Percentiles rank a stretch among this genome's conserved stretches.
Evolutionary conservation across 2,888 invertebrate species (phyloP).

Genomic region (Melieria picta): DNA sequence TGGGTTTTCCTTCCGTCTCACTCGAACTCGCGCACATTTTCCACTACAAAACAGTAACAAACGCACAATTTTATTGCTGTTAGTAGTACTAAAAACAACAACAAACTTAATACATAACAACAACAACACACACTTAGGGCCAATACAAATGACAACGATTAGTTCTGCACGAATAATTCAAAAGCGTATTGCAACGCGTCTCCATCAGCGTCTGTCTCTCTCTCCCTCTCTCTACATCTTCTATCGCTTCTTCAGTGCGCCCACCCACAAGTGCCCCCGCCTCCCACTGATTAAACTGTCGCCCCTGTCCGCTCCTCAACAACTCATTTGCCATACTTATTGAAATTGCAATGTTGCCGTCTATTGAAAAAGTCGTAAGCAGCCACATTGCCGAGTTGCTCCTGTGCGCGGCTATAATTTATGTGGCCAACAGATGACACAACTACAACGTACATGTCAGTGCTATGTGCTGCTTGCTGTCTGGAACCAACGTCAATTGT

Average conservation of each 20-base stretch:
- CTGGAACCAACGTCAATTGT: not conserved
- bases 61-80: slow-evolving; percentile 17
- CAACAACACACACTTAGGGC: slow-evolving; percentile 4
- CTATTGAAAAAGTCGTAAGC: not conserved
- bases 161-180: slow-evolving; percentile 49
- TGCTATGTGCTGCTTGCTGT: slow-evolving; percentile 2
- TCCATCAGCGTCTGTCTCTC: not conserved
- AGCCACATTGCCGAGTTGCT: not conserved
- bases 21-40: not conserved
- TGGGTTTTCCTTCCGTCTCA: no score
- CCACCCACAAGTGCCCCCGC: no score
- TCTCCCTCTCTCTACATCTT: no score
- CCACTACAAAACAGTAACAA: not conserved
- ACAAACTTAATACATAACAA: not conserved
- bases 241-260: no score
- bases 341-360: not conserved
- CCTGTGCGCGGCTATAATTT: slow-evolving; percentile 14
- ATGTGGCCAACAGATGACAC: slow-evolving; percentile 25
- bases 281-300: not conserved
- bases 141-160: slow-evolving; percentile 46
- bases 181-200: slow-evolving; percentile 29
- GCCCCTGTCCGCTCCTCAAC: not conserved
- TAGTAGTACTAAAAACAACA: not conserved
- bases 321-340: slow-evolving; percentile 12
- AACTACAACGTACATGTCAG: not conserved